A percentile compares a stretch with the other conserved stretches of the same genome.
Conservation (phyloP, 2,113 vertebrate genomes). For the Datnioides undecimradiatus region DNA sequence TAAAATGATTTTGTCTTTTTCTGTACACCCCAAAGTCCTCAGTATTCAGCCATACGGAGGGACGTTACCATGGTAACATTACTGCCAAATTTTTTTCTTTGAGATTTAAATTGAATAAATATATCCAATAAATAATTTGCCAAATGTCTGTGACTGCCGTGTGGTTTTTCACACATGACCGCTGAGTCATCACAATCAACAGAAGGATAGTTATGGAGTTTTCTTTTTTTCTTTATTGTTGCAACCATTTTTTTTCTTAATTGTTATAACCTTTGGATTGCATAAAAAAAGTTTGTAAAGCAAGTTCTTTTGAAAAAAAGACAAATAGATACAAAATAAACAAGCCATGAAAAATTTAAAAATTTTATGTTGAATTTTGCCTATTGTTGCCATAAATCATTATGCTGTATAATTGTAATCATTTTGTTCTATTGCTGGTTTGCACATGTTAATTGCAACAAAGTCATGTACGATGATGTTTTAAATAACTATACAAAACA, state of each 20-base stretch:
- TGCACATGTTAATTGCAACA: not conserved
- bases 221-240: not conserved
- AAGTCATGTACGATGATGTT: not conserved
- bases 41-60: not conserved
- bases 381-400: too few relatives aligned
- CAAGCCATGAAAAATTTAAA: too few relatives aligned
- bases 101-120: constrained; percentile 35
- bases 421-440: not conserved
- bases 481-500: not conserved
- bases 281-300: not conserved
- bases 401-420: not conserved
- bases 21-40: not conserved
- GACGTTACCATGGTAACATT: constrained; percentile 21
- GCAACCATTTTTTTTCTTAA: not conserved
- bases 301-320: not conserved
- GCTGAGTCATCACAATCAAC: not conserved
- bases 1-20: constrained; percentile 9
- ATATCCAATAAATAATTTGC: constrained; percentile 36
- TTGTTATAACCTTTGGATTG: too few relatives aligned
- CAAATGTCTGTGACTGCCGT: constrained; percentile 17
- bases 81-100: constrained; percentile 1
- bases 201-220: not conserved
- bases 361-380: too few relatives aligned
- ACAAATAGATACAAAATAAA: not conserved
- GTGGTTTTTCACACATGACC: not conserved